A percentile compares a stretch with the other conserved stretches of the same genome.
Evolutionary conservation across 2,888 invertebrate genomes (phyloP).

Genomic region (Trypoxylon attenuatum): DNA sequence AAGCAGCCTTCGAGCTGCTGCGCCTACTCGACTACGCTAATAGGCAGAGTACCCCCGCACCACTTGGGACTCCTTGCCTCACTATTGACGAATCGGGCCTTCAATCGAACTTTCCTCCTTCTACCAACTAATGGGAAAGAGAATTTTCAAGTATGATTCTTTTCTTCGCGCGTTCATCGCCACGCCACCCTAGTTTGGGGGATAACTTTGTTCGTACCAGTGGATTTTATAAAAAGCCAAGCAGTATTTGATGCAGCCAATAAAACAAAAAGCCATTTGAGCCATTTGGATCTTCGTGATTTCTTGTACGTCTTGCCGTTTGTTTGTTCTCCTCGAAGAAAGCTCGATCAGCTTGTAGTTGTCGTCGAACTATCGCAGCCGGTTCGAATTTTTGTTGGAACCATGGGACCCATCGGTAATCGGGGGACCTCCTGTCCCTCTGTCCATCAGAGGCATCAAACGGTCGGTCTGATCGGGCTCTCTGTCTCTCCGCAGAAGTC

Average conservation of each 20-base stretch:
- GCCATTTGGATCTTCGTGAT: no score
- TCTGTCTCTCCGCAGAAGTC: constrained; percentile 18
- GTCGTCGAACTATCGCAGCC: neutral
- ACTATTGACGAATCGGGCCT: neutral
- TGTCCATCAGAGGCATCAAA: constrained; percentile 34
- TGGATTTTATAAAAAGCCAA: no score
- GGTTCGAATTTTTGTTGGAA: constrained; percentile 38
- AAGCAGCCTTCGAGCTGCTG: constrained; percentile 3
- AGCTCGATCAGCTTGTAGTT: neutral
- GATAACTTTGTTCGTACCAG: no score
- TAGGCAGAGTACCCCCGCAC: neutral
- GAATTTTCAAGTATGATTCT: no score
- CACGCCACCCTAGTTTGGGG: no score
- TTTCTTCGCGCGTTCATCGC: no score
- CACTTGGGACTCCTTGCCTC: neutral
- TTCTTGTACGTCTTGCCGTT: no score
- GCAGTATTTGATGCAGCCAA: no score
- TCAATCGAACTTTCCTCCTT: neutral
- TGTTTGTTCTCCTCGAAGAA: no score
- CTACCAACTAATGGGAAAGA: neutral
- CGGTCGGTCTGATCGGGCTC: constrained; percentile 4
- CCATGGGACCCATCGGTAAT: constrained; percentile 29
- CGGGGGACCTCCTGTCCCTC: no score
- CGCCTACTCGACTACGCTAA: neutral
- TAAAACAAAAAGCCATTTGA: no score